phyloP scores from a whole-genome alignment of 2,113 vertebrate species.

The Anhinga rufa region DNA sequence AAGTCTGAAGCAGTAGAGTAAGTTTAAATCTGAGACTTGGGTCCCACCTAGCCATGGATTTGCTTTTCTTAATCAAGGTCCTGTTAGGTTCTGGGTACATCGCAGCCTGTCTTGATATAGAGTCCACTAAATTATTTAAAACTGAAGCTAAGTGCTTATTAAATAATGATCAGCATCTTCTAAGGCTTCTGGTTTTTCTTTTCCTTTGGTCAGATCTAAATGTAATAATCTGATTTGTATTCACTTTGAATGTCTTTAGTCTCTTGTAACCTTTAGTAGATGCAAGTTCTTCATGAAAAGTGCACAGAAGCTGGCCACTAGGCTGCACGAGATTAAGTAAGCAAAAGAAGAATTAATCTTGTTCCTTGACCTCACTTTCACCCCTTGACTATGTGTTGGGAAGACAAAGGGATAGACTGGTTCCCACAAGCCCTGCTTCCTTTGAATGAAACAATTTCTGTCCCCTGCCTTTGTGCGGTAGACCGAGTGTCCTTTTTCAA shows the following conservation, averaged over 20 bases:
- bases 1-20: neutral
- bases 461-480: neutral
- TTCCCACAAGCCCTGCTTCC: neutral
- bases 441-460: neutral
- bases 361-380: neutral
- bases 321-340: neutral
- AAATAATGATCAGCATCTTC: neutral
- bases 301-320: neutral
- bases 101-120: neutral
- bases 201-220: neutral
- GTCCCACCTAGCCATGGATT: neutral
- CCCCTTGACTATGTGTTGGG: neutral
- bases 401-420: neutral
- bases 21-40: neutral
- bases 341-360: neutral
- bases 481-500: neutral
- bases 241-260: neutral
- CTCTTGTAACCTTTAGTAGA: neutral
- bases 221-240: neutral
- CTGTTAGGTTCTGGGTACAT: neutral
- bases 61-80: neutral
- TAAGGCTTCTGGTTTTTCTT: neutral
- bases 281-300: neutral
- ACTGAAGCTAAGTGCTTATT: neutral
- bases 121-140: neutral